Base-by-base conservation (phyloP, 1,140 invertebrate genomes). In the Drosophila kepulauana region DNA sequence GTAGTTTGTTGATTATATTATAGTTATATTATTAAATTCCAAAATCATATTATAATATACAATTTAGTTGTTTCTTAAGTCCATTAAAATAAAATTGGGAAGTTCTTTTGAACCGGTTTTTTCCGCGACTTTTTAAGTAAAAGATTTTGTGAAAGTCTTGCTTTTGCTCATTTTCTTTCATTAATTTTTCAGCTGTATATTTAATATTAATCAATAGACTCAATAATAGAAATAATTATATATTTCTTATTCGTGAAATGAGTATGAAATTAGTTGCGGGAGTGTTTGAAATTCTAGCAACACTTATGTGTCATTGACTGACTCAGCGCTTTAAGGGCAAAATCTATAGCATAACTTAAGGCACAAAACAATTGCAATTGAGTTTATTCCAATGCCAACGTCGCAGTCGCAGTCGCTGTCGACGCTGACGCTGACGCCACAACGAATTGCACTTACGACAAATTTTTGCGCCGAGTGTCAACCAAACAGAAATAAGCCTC, bases 381-480 rank as follows among this genome's bases (percentile, higher is more conserved):
- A 75, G 72, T 70, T 75, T 56, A 75, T 71, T 8, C 16, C 46
- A 75, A 64, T 71, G 73, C 43, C 64, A 51, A 51, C 62, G 54
- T 28, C 33, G 49, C 11, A n/a, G 13, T 20, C 65, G 58, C 25
- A 10, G 8, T 15, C 30, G 30, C 5, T 30, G 8, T 15, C 35
- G 35, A 38, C 35, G 35, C 8, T 10, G 35, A 38, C 49, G 63
- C 62, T 62, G 58, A 70, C 67, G 78, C 81, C 81, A 86, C 82
- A 85, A 57, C 82, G 82, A 86, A 78, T 86, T 81, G 80, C 79
- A 81, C 78, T 86, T 75, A 78, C 82, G 74, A 80, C 81, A 81
- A 86, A 81, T 81, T 86, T 78, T 77, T 71, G 63, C 70, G 62
- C 63, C 66, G 62, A 82, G 80, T 82, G 80, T 82, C 80, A 82